A percentile compares a stretch with the other conserved stretches of the same genome.
These are phyloP conservation scores for Pristionchus mayeri DNA, from an alignment of 2,888 invertebrate species.

Conservation along the genomic window DNA sequence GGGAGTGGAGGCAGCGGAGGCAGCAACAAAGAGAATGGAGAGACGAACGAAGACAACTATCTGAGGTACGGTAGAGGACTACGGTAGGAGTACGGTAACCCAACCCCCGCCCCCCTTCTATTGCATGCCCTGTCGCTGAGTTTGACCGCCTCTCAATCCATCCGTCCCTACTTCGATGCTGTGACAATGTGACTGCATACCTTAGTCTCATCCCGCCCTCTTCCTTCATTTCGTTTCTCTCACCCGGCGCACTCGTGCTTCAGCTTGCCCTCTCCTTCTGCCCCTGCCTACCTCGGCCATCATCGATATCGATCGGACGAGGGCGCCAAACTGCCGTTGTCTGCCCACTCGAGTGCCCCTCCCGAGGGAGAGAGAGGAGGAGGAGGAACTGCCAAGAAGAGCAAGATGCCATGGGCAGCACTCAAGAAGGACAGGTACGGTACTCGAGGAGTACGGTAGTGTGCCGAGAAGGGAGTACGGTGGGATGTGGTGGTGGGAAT, in stretches of 20 bases:
- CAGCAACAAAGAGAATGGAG: constrained; percentile 50
- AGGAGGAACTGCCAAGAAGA: constrained; percentile 47
- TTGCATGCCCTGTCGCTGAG: background rate
- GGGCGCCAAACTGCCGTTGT: constrained; percentile 55
- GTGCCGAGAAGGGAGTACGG: background rate
- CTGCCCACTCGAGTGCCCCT: background rate
- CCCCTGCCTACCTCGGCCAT: constrained; percentile 61
- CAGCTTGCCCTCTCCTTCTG: background rate
- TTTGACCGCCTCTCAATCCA: background rate
- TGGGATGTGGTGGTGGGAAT: background rate
- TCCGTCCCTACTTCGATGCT: background rate
- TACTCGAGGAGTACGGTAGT: background rate
- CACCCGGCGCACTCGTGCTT: background rate
- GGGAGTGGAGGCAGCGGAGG: too few species aligned
- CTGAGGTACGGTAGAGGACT: constrained; percentile 42
- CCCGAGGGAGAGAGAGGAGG: constrained; percentile 21
- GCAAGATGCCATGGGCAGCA: constrained; percentile 53
- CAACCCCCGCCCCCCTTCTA: constrained; percentile 13
- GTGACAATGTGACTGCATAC: background rate
- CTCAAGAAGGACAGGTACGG: constrained; percentile 56
- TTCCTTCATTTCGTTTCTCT: constrained; percentile 18
- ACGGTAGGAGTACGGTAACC: too few species aligned
- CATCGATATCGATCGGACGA: constrained; percentile 73
- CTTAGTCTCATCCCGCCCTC: background rate
- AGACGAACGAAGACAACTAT: constrained; percentile 2